phyloP scores from a whole-genome alignment of 2,113 vertebrate genomes.

The Pangasianodon hypophthalmus region DNA sequence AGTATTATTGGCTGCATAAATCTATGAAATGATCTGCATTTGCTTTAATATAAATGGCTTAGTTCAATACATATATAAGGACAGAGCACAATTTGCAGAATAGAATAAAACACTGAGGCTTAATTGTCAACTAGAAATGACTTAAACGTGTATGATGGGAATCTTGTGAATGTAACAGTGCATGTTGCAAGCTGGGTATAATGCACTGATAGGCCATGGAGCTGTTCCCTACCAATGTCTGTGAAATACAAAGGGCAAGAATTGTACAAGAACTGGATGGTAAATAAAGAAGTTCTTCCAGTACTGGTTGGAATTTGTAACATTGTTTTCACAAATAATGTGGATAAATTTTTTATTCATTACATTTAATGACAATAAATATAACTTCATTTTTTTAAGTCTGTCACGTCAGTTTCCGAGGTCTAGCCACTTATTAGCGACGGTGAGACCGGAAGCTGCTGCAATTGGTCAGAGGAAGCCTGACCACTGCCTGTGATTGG shows the following conservation, averaged over 20 bases:
- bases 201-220: constrained; percentile 25
- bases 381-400: background rate
- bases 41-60: background rate
- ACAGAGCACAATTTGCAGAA: background rate
- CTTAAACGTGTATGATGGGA: background rate
- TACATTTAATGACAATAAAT: background rate
- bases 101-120: background rate
- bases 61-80: background rate
- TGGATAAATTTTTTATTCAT: background rate
- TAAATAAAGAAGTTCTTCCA: constrained; percentile 47
- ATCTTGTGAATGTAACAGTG: background rate
- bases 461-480: background rate
- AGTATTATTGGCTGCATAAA: background rate
- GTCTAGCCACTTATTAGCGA: too few species aligned
- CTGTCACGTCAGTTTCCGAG: background rate
- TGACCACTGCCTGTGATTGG: constrained; percentile 64
- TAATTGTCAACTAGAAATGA: background rate
- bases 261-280: constrained; percentile 20
- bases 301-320: background rate
- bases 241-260: background rate
- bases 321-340: background rate
- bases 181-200: background rate
- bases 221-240: background rate
- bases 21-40: background rate
- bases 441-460: background rate